Conservation (phyloP, 2,797 vertebrate genomes). For the Rhodeus uyekii region DNA sequence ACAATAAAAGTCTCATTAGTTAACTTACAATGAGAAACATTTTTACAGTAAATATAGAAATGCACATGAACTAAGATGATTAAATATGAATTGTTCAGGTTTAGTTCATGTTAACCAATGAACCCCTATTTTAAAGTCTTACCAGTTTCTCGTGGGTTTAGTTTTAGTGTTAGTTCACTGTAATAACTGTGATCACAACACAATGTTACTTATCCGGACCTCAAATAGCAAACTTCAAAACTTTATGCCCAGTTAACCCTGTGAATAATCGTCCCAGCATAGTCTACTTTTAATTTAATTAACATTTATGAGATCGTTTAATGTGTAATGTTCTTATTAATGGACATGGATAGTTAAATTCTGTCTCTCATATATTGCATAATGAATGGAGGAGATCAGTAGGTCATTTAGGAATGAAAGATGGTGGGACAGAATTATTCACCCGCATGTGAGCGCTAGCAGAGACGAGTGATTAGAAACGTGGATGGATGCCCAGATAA, state of each 20-base stretch:
- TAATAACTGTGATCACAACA: not conserved
- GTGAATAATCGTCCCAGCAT: constrained; percentile 59
- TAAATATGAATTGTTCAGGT: not conserved
- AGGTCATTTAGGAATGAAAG: constrained; percentile 80
- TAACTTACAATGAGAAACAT: too few species aligned
- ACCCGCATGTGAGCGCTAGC: constrained; percentile 5
- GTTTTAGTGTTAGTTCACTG: not conserved
- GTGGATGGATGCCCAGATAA: constrained; percentile 49
- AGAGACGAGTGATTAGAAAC: constrained; percentile 24
- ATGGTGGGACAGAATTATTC: constrained; percentile 56
- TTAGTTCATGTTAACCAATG: not conserved
- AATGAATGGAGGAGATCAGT: constrained; percentile 76
- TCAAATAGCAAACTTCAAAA: constrained; percentile 52
- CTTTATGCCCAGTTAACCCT: constrained; percentile 60
- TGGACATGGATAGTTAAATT: constrained; percentile 76
- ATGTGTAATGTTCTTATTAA: constrained; percentile 77
- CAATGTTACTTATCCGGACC: constrained; percentile 7
- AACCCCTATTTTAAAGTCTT: not conserved
- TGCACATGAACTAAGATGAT: not conserved
- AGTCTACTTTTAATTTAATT: constrained; percentile 75
- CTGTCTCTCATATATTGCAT: constrained; percentile 73
- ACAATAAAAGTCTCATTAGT: too few species aligned
- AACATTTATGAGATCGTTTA: constrained; percentile 78
- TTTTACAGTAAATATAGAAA: too few species aligned
- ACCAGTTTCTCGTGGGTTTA: not conserved